Base-by-base conservation (phyloP, 2,113 vertebrate genomes). In the Eira barbara region DNA sequence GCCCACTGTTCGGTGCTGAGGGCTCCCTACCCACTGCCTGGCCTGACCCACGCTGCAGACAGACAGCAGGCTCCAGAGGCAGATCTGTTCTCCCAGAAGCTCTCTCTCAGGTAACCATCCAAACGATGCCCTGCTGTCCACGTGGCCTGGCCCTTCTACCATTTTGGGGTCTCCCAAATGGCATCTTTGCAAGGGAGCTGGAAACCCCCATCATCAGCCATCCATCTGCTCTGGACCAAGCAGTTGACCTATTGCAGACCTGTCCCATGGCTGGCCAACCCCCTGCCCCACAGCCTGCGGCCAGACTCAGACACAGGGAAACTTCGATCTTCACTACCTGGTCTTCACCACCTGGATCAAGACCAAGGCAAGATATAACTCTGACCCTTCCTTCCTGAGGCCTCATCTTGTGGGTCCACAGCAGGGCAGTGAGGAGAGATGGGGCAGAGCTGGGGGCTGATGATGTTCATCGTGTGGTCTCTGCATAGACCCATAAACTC, bases 1-100 rank as follows among this genome's bases (percentile, higher is more conserved):
- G 21, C n/a, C 23, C 6, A 4, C 6, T 15, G 25, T 83, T 55
- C 1, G 4, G n/a, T 39, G 10, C 12, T 3, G 1, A 11, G 11
- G 18, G 34, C 55, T 78, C 36, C 23, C 18, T 4, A 13, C 42
- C 42, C 20, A 3, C 59, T 14, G 7, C 83, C 59, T 6, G 2
- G 21, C 20, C 29, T 18, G 1, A 5, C 27, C 29, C 31, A 8
- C 11, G 2, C 6, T 45, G 74, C 17, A 76, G 18, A 55, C 13
- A n/a, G 86, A 18, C 6, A 31, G 59, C 6, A 97, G 71, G 47
- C 49, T 3, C 14, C 18, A 23, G 18, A 25, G 10, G n/a, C 23
- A 2, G 7, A 6, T 17, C 13, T 31, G 52, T 36, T 36, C 21
- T 7, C 21, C 3, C 23, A 10, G 6, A 45, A 79, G 52, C 55